Evolutionary conservation across 2,888 invertebrate genomes (phyloP).

Genomic region (Thereva nobilitata): DNA sequence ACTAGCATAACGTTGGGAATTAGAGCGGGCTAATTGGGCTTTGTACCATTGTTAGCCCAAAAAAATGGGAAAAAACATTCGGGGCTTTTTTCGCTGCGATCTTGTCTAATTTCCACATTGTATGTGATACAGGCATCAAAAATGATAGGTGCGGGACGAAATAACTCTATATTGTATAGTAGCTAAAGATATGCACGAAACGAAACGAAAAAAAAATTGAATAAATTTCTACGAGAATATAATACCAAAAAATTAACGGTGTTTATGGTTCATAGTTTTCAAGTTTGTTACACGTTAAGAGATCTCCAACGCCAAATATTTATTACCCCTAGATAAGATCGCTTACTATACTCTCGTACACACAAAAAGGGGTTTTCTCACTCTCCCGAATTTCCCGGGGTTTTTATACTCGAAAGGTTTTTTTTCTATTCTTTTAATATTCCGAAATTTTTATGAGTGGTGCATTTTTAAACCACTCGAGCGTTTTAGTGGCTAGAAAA

Average conservation of each 20-base stretch:
- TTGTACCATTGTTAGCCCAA: slow-evolving; percentile 39
- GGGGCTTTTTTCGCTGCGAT: slow-evolving; percentile 6
- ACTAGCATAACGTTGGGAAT: slow-evolving; percentile 30
- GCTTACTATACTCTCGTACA: background rate
- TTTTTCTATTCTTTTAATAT: slow-evolving; percentile 24
- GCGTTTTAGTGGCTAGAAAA: slow-evolving; percentile 13
- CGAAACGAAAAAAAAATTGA: background rate
- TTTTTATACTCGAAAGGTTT: slow-evolving; percentile 7
- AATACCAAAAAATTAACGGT: slow-evolving; percentile 36
- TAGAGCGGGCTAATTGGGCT: slow-evolving; percentile 41
- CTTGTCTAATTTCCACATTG: no score
- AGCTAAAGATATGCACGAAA: background rate
- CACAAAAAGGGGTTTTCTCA: no score
- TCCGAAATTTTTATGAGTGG: slow-evolving; percentile 4
- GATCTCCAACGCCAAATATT: slow-evolving; percentile 3
- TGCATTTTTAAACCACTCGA: slow-evolving; percentile 5
- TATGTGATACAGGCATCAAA: background rate
- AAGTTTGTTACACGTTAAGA: slow-evolving; percentile 9
- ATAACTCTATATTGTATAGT: background rate
- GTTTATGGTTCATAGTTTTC: slow-evolving; percentile 36
- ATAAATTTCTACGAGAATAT: slow-evolving; percentile 9
- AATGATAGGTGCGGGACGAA: background rate
- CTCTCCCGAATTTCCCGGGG: background rate
- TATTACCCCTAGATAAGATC: slow-evolving; percentile 11
- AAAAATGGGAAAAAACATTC: background rate